A percentile compares a stretch with the other conserved stretches of the same genome.
Conservation (phyloP, 2,888 invertebrate genomes). For the Ophion obscuratus region DNA sequence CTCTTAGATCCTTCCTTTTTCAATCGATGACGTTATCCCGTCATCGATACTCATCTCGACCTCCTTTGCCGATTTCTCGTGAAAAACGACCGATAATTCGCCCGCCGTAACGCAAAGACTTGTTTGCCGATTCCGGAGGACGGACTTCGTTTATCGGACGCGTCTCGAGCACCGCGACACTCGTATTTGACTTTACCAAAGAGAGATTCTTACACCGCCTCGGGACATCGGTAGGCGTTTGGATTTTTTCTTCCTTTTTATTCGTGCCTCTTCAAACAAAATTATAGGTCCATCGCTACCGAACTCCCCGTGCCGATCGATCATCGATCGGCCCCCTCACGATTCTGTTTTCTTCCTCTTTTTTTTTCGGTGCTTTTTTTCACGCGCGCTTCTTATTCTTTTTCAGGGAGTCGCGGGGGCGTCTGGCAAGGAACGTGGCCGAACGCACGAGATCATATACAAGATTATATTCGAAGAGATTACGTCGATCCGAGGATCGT, state of each 20-base stretch:
- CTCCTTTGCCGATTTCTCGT: constrained; percentile 38
- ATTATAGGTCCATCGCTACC: constrained; percentile 45
- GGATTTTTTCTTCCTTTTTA: not conserved
- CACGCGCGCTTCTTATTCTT: not conserved
- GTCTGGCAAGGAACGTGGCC: no score
- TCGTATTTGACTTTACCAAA: constrained; percentile 42
- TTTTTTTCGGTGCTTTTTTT: constrained; percentile 8
- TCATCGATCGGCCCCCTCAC: constrained; percentile 34
- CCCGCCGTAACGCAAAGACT: not conserved
- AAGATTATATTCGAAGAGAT: constrained; percentile 44
- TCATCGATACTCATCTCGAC: constrained; percentile 49
- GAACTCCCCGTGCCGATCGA: constrained; percentile 30
- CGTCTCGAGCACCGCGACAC: not conserved
- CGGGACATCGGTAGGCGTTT: constrained; percentile 18
- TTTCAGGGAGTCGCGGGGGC: not conserved
- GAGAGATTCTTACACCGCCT: constrained; percentile 6
- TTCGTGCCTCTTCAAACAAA: constrained; percentile 32
- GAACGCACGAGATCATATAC: not conserved
- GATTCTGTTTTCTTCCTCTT: not conserved
- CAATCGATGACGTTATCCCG: constrained; percentile 8
- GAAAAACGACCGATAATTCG: constrained; percentile 43
- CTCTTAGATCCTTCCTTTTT: constrained; percentile 1
- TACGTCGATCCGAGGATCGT: constrained; percentile 51
- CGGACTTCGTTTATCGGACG: not conserved
- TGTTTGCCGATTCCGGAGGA: constrained; percentile 4